Percentiles rank a stretch among this genome's conserved stretches.
phyloP scores from a whole-genome alignment of 2,888 invertebrate species.

The Iphiclides podalirius region DNA sequence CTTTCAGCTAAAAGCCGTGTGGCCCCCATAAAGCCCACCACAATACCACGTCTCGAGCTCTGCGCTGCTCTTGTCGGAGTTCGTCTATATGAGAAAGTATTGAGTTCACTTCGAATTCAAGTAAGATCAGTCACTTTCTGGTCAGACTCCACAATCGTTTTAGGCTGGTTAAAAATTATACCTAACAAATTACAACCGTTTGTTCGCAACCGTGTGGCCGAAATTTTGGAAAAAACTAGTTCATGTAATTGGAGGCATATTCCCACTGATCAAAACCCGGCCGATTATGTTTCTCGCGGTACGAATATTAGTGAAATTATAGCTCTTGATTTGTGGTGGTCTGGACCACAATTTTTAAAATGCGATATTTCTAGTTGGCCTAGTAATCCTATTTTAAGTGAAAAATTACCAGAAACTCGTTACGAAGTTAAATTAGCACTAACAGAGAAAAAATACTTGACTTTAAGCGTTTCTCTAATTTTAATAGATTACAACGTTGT shows the following conservation, averaged over 20 bases:
- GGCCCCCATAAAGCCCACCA: conserved; percentile 14
- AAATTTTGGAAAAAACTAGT: conserved; percentile 30
- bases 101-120: conserved; percentile 21
- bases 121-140: conserved; percentile 16
- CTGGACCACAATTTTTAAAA: neutral
- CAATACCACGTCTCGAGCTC: no score
- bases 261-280: no score
- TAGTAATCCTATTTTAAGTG: neutral
- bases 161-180: no score
- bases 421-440: neutral
- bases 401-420: neutral
- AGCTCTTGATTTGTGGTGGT: neutral
- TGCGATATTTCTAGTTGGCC: neutral
- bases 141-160: no score
- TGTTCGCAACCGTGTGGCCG: no score
- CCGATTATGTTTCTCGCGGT: no score
- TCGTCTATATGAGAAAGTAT: conserved; percentile 20
- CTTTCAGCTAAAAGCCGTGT: conserved; percentile 13
- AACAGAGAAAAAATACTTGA: neutral
- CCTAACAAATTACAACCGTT: no score
- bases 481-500: neutral
- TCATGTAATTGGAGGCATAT: no score
- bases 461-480: neutral
- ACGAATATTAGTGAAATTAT: neutral
- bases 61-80: no score